Percentiles rank a stretch among this genome's conserved stretches.
Conservation (phyloP, 92 coral and sea anemone species). For the Parazoanthus swiftii region DNA sequence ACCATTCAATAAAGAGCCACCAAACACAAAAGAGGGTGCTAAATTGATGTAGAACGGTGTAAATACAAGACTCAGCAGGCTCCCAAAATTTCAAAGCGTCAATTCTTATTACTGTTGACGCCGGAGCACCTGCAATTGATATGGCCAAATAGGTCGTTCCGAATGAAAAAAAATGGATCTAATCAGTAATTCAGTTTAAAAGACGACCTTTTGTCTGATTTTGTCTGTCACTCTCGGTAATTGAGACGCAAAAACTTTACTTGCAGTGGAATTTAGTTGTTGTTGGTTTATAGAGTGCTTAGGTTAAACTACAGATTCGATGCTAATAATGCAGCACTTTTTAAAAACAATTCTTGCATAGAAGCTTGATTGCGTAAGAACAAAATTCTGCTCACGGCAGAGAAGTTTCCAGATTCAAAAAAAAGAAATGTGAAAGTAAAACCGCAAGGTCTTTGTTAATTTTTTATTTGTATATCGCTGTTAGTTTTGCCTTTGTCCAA, state of each 20-base stretch:
- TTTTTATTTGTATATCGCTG: background rate
- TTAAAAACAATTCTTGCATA: no score
- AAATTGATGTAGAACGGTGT: slow-evolving; percentile 16
- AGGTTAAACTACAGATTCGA: background rate
- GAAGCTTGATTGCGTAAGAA: background rate
- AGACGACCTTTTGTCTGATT: background rate
- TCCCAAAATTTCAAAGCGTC: background rate
- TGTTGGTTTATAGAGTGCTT: background rate
- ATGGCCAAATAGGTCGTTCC: background rate
- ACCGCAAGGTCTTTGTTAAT: background rate
- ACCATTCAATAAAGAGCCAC: background rate
- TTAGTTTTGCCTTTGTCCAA: background rate
- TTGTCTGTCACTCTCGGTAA: background rate
- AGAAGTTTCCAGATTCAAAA: no score
- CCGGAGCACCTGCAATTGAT: background rate
- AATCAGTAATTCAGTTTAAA: background rate
- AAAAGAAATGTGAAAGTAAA: no score
- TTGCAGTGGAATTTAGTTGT: no score
- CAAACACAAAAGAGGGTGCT: slow-evolving; percentile 24
- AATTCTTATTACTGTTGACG: background rate
- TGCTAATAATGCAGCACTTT: no score
- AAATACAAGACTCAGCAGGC: slow-evolving; percentile 23
- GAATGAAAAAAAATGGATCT: background rate
- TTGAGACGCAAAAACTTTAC: background rate
- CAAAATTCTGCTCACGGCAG: no score